Conservation (phyloP, 2,888 invertebrate species). For the Laothoe populi region DNA sequence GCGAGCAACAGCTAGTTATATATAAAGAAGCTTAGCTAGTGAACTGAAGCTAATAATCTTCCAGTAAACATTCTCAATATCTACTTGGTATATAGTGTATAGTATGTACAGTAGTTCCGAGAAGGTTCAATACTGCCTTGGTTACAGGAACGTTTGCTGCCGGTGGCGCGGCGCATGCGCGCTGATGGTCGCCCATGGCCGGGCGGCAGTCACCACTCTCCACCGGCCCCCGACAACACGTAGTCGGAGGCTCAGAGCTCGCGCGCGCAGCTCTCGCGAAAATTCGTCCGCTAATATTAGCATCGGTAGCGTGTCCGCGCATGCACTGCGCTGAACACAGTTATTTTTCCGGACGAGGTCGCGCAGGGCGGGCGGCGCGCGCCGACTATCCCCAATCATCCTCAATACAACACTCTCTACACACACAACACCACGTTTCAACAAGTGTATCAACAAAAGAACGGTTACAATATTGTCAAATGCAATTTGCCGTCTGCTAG, state of each 20-base stretch:
- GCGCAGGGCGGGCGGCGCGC: slow-evolving; percentile 81
- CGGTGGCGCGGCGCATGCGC: slow-evolving; percentile 64
- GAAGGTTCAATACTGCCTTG: slow-evolving; percentile 62
- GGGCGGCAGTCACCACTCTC: slow-evolving; percentile 35
- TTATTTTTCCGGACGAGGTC: slow-evolving; percentile 61
- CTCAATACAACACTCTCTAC: slow-evolving; percentile 51
- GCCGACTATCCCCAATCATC: slow-evolving; percentile 54
- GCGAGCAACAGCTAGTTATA: too few relatives aligned
- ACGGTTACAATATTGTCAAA: slow-evolving; percentile 21
- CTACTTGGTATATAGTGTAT: too few relatives aligned
- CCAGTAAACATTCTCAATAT: slow-evolving; percentile 16
- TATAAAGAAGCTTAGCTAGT: background rate
- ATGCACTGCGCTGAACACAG: slow-evolving; percentile 44
- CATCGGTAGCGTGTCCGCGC: slow-evolving; percentile 39
- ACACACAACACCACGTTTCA: slow-evolving; percentile 48
- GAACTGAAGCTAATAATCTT: slow-evolving; percentile 7
- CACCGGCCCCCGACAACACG: slow-evolving; percentile 52
- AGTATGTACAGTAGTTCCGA: slow-evolving; percentile 25
- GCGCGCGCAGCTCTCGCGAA: slow-evolving; percentile 55
- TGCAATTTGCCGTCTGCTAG: slow-evolving; percentile 7
- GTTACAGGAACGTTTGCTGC: slow-evolving; percentile 60
- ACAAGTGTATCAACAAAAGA: slow-evolving; percentile 29
- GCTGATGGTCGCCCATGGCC: slow-evolving; percentile 27
- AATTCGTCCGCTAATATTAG: slow-evolving; percentile 64
- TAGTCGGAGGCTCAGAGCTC: slow-evolving; percentile 54